Evolutionary conservation across 2,113 vertebrate genomes (phyloP).

Genomic region (Ancistrus triradiatus): DNA sequence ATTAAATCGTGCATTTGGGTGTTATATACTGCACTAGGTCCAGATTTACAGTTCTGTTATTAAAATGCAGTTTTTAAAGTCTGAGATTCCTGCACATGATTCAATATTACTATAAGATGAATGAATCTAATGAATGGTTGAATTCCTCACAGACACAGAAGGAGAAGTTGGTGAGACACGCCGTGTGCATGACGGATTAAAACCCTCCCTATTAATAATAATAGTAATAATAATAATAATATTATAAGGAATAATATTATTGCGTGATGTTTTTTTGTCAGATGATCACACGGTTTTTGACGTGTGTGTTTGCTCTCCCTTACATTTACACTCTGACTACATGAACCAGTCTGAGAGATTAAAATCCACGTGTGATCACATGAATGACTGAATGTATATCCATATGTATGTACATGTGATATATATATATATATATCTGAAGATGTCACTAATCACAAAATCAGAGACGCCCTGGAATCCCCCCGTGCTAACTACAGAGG

Average conservation of each 20-base stretch:
- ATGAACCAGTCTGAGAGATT: too few species aligned
- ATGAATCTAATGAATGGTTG: background rate
- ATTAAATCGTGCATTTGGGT: too few species aligned
- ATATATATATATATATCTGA: background rate
- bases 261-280: background rate
- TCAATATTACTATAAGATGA: too few species aligned
- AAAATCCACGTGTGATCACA: slow-evolving; percentile 8
- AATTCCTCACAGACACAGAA: slow-evolving; percentile 9
- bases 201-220: background rate
- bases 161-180: slow-evolving; percentile 24
- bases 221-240: slow-evolving; percentile 1
- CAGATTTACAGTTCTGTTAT: too few species aligned
- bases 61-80: too few species aligned
- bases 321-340: background rate
- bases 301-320: background rate
- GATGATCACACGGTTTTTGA: background rate
- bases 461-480: too few species aligned
- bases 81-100: too few species aligned
- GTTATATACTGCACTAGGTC: too few species aligned
- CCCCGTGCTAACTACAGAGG: too few species aligned
- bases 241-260: background rate
- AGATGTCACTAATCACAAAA: background rate
- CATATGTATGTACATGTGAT: slow-evolving; percentile 1
- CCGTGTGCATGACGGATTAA: slow-evolving; percentile 15
- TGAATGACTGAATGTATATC: background rate